These are phyloP conservation scores for Gastracanthus pulcherrimus DNA, from an alignment of 2,888 invertebrate genomes.

Conservation along the genomic window DNA sequence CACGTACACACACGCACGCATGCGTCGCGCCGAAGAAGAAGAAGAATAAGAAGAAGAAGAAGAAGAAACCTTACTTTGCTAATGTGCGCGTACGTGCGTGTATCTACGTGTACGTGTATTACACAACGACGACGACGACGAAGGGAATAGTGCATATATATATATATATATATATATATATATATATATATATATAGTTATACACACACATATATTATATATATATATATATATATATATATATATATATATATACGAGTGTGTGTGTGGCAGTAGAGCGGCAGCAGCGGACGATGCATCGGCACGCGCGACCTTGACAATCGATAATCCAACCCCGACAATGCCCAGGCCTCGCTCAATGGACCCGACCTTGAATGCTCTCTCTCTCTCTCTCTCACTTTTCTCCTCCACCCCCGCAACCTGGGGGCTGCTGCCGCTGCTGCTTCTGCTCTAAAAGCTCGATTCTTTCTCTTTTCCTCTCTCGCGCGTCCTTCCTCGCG, in stretches of 20 bases:
- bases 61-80: slow-evolving; percentile 13
- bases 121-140: too few relatives aligned
- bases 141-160: too few relatives aligned
- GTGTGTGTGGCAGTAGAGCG: slow-evolving; percentile 2
- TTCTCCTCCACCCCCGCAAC: not conserved
- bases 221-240: not conserved
- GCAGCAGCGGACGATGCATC: slow-evolving; percentile 50
- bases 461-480: not conserved
- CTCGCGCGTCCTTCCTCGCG: not conserved
- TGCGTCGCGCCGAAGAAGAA: not conserved
- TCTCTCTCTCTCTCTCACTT: not conserved
- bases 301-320: slow-evolving; percentile 61
- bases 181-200: too few relatives aligned
- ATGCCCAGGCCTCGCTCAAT: slow-evolving; percentile 56
- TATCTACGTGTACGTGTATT: too few relatives aligned
- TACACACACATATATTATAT: too few relatives aligned
- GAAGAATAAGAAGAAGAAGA: too few relatives aligned
- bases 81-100: not conserved
- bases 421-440: not conserved
- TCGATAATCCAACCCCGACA: slow-evolving; percentile 57
- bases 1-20: not conserved
- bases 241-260: too few relatives aligned
- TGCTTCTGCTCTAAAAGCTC: not conserved
- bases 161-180: too few relatives aligned
- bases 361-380: slow-evolving; percentile 57